Percentiles rank a stretch among this genome's conserved stretches.
These are phyloP conservation scores for Ceramica pisi DNA, from an alignment of 2,888 invertebrate species.

Conservation along the genomic window DNA sequence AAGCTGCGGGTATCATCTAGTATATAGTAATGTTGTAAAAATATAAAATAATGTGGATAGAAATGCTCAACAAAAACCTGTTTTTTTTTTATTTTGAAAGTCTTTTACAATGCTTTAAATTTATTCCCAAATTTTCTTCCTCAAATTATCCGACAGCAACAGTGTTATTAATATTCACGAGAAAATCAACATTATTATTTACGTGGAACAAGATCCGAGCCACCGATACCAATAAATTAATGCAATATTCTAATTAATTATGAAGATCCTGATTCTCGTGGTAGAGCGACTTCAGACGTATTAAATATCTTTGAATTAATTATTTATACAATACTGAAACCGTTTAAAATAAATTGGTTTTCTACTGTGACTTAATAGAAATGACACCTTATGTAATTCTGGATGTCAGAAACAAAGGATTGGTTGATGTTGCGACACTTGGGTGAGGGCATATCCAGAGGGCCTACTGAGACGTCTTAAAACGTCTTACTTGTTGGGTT, in stretches of 20 bases:
- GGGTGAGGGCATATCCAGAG: too few relatives aligned
- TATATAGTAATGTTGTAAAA: too few relatives aligned
- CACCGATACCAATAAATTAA: slow-evolving; percentile 44
- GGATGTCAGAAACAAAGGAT: neutral
- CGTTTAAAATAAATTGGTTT: slow-evolving; percentile 26
- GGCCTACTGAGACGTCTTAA: too few relatives aligned
- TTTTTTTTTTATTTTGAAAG: too few relatives aligned
- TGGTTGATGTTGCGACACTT: neutral
- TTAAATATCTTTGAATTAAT: slow-evolving; percentile 40
- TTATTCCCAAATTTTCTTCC: neutral
- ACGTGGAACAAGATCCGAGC: slow-evolving; percentile 9
- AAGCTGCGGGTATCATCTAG: too few relatives aligned
- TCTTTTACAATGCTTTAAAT: neutral
- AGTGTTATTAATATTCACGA: slow-evolving; percentile 3
- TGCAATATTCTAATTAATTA: slow-evolving; percentile 46
- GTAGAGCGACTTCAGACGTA: slow-evolving; percentile 17
- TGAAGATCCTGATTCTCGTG: slow-evolving; percentile 43
- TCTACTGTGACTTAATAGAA: neutral
- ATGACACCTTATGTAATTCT: neutral
- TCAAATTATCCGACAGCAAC: neutral
- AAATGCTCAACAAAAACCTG: too few relatives aligned
- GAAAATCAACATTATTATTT: slow-evolving; percentile 27
- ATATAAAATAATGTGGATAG: too few relatives aligned
- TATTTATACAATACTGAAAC: slow-evolving; percentile 18
- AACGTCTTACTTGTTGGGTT: too few relatives aligned